A percentile compares a stretch with the other conserved stretches of the same genome.
Evolutionary conservation across 2,888 invertebrate genomes (phyloP).

Genomic region (Drosophila multiciliata): DNA sequence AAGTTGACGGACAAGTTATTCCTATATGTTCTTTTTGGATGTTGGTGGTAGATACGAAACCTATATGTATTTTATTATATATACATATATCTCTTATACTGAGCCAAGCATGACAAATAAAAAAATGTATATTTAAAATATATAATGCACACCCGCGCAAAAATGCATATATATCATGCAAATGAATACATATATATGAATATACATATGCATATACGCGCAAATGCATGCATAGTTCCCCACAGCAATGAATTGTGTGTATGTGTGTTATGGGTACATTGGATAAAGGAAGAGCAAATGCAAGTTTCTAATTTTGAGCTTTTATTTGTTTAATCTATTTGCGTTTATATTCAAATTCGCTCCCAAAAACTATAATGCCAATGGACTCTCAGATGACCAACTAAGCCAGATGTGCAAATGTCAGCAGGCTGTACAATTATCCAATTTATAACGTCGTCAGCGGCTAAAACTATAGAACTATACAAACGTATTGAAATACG

Average conservation of each 20-base stretch:
- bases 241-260: constrained; percentile 14
- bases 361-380: constrained; percentile 2
- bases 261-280: neutral
- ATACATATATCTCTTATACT: neutral
- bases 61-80: constrained; percentile 15
- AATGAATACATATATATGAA: constrained; percentile 9
- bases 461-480: constrained; percentile 41
- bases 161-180: constrained; percentile 18
- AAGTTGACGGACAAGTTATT: constrained; percentile 82
- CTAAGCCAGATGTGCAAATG: constrained; percentile 35
- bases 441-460: constrained; percentile 11
- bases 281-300: constrained; percentile 12
- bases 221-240: neutral
- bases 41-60: constrained; percentile 17
- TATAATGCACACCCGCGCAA: constrained; percentile 45
- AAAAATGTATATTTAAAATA: constrained; percentile 39
- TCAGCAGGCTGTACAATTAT: constrained; percentile 36
- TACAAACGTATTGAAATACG: constrained; percentile 28
- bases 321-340: constrained; percentile 18
- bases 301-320: constrained; percentile 25
- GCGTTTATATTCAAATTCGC: neutral
- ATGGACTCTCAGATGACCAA: constrained; percentile 1
- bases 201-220: constrained; percentile 16
- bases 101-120: constrained; percentile 22
- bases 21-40: constrained; percentile 38